Evolutionary conservation across 2,797 vertebrate genomes (phyloP), one percentile per base, ranked within the genome.

Genomic region (Squalus acanthias): DNA sequence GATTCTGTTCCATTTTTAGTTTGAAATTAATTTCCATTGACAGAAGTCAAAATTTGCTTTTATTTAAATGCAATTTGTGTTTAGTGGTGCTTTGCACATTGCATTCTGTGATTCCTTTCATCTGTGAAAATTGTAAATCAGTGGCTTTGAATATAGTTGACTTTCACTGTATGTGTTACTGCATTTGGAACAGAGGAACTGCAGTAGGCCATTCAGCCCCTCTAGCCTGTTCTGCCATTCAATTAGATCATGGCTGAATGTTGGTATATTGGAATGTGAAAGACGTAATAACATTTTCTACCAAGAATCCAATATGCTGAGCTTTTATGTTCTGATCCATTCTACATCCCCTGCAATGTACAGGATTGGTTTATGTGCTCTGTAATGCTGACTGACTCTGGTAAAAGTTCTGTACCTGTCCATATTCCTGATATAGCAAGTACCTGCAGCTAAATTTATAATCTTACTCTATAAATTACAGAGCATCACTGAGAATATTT

Each of bases 21-120:
- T 92, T 29, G 26, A 92, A 92, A 92, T 92, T 65, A 92, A 92
- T 60, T 92, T 92, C 89, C 89, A 92, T 10, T 92, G 57, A n/a
- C 57, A 65, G 46, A 15, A n/a, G 29, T 63, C 60, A 92, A 92
- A 92, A 33, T 65, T 92, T 63, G 63, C 33, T 65, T 60, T 93
- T 93, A 93, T 93, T 67, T 67, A 65, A 67, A 67, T 67, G 33
- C 63, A 93, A 93, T 67, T 39, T 93, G 4, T 22, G 63, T 39
- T 67, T 39, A 39, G 33, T 93, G 91, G 33, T 93, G 63, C 60
- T 67, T 67, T 93, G n/a, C 63, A 65, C 63, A 67, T 93, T 93
- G 91, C 22, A 67, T n/a, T 93, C n/a, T 39, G n/a, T 63, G 15
- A 67, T 92, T 39, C 26, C 60, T 39, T 67, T n/a, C 89, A 65